Percentiles rank a stretch among this genome's conserved stretches.
Conservation (phyloP, 2,888 invertebrate genomes). For the Nasonia oneida region DNA sequence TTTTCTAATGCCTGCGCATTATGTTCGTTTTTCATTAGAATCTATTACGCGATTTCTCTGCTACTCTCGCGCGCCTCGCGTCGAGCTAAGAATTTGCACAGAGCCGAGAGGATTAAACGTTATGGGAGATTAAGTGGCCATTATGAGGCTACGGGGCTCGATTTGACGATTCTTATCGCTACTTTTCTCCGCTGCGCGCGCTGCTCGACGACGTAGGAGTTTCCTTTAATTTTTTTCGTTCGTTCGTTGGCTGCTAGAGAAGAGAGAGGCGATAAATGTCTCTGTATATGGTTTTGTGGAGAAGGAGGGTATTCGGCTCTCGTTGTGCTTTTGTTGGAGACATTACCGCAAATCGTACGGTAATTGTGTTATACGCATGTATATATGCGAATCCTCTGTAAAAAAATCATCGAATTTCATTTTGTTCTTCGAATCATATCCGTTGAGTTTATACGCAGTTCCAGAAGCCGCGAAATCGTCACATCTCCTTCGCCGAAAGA, state of each 20-base stretch:
- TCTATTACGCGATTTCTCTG: conserved; percentile 5
- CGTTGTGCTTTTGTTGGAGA: background rate
- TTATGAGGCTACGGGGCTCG: conserved; percentile 16
- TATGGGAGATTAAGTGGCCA: conserved; percentile 14
- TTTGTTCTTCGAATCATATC: background rate
- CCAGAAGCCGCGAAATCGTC: background rate
- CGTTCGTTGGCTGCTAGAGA: background rate
- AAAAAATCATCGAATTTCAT: too few relatives aligned
- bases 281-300: conserved; percentile 8
- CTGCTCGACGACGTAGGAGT: background rate
- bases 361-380: too few relatives aligned
- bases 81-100: background rate
- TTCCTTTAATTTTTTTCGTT: conserved; percentile 8
- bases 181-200: background rate
- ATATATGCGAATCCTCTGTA: too few relatives aligned
- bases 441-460: background rate
- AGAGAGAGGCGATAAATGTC: background rate
- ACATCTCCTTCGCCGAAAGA: background rate
- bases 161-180: conserved; percentile 23
- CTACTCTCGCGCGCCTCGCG: background rate
- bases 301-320: background rate
- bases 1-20: conserved; percentile 12
- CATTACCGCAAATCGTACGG: background rate
- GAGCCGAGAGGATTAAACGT: conserved; percentile 3
- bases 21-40: conserved; percentile 3